Evolutionary conservation across 2,113 vertebrate genomes (phyloP), one percentile per base, ranked within the genome.

Genomic region (Octodon degus): DNA sequence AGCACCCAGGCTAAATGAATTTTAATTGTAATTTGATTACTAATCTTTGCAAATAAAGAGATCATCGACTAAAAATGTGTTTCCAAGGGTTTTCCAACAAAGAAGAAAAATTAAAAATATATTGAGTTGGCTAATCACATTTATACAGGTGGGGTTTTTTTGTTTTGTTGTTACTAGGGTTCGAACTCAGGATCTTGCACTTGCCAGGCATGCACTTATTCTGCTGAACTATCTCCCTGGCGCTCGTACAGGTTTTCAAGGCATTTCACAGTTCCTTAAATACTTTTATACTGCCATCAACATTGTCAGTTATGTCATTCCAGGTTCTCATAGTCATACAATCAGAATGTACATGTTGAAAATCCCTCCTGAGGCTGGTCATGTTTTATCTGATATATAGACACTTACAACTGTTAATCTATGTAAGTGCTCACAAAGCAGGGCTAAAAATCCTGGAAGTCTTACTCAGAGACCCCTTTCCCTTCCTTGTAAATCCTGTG

Each of bases 1-100:
- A 62, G 58, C 95, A 90, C 92, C 97, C 96, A 97, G 68, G 63
- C 93, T 87, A 11, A 96, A 53, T 94, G 34, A 90, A 95, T 80
- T 70, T 87, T 68, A 95, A 63, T 25, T 63, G 89, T 86, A 84
- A 97, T 95, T 74, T 32, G 8, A 82, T 91, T 14, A 27, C 10
- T 9, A 96, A 34, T 25, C 1, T 91, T 96, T 86, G 37, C 10
- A 89, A 87, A 1, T 30, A 91, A 76, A 85, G 27, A 93, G 37
- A 96, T 65, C 10, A 14, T n/a, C 37, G 5, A 79, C 62, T 88
- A 82, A 90, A 94, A 83, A 43, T 72, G 43, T 68, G 40, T 70
- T 77, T 90, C 77, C 40, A 77, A 53, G 34, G 27, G 34, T 90
- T 96, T 94, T 24, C 83, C 93, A 76, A n/a, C 50, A 84, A 76